phyloP scores from a whole-genome alignment of 2,797 vertebrate genomes.

The Champsocephalus gunnari region DNA sequence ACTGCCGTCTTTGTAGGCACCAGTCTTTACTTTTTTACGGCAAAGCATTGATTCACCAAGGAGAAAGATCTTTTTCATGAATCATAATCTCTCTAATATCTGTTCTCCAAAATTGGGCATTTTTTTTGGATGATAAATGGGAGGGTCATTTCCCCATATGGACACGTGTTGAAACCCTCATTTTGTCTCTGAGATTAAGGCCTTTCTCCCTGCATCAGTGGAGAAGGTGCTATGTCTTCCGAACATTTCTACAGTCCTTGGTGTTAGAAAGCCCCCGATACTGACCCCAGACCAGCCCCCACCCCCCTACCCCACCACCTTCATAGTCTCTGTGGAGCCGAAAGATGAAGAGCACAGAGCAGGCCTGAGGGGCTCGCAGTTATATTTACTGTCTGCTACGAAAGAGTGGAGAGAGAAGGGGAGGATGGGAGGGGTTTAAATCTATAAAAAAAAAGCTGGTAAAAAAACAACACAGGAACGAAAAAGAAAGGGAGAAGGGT shows the following conservation, averaged over 20 bases:
- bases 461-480: constrained; percentile 50
- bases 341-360: constrained; percentile 70
- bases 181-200: constrained; percentile 41
- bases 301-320: neutral
- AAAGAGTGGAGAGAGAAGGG: constrained; percentile 67
- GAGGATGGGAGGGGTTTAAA: constrained; percentile 63
- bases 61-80: constrained; percentile 11
- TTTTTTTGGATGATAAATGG: constrained; percentile 22
- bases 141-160: constrained; percentile 41
- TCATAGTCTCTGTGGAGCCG: constrained; percentile 40
- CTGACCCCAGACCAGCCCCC: constrained; percentile 48
- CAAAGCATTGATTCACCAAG: constrained; percentile 17
- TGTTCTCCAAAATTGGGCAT: constrained; percentile 60
- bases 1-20: neutral
- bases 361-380: constrained; percentile 71
- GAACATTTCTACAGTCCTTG: constrained; percentile 12
- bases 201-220: constrained; percentile 22
- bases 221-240: constrained; percentile 14
- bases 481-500: constrained; percentile 80
- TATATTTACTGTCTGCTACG: constrained; percentile 81
- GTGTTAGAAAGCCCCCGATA: constrained; percentile 37
- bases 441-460: constrained; percentile 13
- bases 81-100: constrained; percentile 3
- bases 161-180: constrained; percentile 26
- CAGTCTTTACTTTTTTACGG: constrained; percentile 15